These are phyloP conservation scores for Tragelaphus imberbis DNA, from an alignment of 2,113 vertebrate species.

Conservation along the genomic window DNA sequence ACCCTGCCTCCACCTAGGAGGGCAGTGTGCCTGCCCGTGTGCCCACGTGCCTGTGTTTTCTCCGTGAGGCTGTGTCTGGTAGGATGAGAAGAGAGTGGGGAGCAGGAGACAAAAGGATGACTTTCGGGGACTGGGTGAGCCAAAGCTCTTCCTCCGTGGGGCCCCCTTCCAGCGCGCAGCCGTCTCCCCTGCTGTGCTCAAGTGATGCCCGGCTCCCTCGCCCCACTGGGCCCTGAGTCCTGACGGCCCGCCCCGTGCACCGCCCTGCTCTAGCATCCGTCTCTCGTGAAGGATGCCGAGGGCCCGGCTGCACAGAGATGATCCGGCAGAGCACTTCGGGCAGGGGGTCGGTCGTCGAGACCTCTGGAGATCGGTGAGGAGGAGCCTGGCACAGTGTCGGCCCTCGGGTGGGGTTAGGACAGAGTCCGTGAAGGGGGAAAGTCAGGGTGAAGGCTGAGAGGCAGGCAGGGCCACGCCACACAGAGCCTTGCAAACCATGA, in stretches of 20 bases:
- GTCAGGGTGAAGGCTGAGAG: neutral
- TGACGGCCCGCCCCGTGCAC: neutral
- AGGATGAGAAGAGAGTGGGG: neutral
- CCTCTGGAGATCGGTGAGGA: neutral
- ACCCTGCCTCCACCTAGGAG: neutral
- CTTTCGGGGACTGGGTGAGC: neutral
- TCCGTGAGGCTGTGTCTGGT: neutral
- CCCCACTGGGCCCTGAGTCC: rapidly evolving
- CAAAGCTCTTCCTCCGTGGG: neutral
- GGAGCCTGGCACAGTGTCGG: neutral
- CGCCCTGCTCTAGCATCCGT: neutral
- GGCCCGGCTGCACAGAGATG: neutral
- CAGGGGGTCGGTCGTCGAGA: rapidly evolving
- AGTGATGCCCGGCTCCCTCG: too few species aligned
- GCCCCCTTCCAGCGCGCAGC: neutral
- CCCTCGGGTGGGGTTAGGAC: neutral
- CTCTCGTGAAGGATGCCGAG: too few species aligned
- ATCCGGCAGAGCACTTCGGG: rapidly evolving
- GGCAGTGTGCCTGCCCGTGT: rapidly evolving
- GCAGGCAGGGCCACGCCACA: neutral
- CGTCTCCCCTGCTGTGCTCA: rapidly evolving
- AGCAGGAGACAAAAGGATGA: neutral
- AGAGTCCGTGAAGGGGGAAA: neutral
- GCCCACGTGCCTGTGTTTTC: rapidly evolving
- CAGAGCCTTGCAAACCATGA: neutral